Evolutionary conservation across 1,140 invertebrate genomes (phyloP), one percentile per base, ranked within the genome.

Genomic region (Drosophila nebulosa): DNA sequence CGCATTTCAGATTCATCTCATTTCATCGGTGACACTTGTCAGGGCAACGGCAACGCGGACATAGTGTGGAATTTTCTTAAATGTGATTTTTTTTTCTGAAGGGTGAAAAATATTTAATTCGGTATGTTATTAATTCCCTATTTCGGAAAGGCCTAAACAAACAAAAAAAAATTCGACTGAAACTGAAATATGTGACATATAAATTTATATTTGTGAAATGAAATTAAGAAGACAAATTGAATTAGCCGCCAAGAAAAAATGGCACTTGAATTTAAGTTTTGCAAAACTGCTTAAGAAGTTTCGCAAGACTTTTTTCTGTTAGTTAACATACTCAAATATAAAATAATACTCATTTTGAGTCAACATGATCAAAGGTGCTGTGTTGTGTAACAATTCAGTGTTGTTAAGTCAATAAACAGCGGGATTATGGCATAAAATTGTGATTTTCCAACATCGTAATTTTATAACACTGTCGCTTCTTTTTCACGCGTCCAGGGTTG

Each of bases 1-100:
- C 46, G 42, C 36, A 60, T 69, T 69, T 69, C 24, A 75, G 60
- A 75, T 75, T 21, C 18, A 42, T 60, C 64, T 58, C 27, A 42
- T 60, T 69, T 58, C 27, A 42, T 35, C 52, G 27, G n/a, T 26
- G 35, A 22, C 22, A n/a, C 36, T 42, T 53, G 64, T 12, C 55
- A 66, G 16, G 39, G 27, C 27, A 30, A 52, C 22, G 36, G 24
- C 22, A 36, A 39, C 35, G 53, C n/a, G 10, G 21, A 22, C 4
- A 18, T 42, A 30, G 1, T 16, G 21, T 16, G 2, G 0, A 22
- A 18, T 27, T 30, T 9, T 21, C 18, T 42, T 0, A 16, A 18
- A 16, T 46, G 10, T 46, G 3, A 10, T 46, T 46, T n/a, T n/a
- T n/a, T n/a, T n/a, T n/a, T 46, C 6, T 1, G 4, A 46, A 46